phyloP scores from a whole-genome alignment of 2,797 vertebrate species.

The Cyclura pinguis region DNA sequence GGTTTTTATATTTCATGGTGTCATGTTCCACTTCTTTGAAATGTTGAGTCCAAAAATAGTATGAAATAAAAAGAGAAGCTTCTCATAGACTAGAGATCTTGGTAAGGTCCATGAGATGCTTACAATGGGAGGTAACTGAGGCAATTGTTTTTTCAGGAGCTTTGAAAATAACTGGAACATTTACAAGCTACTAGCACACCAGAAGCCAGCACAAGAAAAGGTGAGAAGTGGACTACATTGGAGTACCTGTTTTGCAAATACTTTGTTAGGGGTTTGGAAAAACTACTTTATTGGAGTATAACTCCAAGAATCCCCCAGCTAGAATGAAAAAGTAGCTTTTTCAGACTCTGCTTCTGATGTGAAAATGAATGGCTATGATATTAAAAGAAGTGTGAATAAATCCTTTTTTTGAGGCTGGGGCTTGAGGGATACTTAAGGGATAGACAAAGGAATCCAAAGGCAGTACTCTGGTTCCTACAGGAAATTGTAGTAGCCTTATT shows the following conservation, averaged over 20 bases:
- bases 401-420: neutral
- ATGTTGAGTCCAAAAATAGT: neutral
- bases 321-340: too few species aligned
- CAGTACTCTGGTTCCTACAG: neutral
- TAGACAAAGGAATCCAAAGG: neutral
- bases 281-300: too few species aligned
- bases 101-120: neutral
- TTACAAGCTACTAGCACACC: constrained; percentile 90
- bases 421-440: neutral
- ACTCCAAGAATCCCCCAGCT: too few species aligned
- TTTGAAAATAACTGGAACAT: constrained; percentile 98
- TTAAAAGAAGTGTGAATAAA: neutral
- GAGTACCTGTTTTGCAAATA: neutral
- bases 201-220: constrained; percentile 84
- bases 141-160: constrained; percentile 83
- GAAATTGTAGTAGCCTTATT: neutral
- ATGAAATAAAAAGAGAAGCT: neutral
- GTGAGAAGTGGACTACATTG: constrained; percentile 70
- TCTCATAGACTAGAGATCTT: neutral
- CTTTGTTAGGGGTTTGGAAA: neutral
- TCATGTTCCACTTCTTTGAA: neutral
- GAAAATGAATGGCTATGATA: neutral
- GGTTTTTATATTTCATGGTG: neutral
- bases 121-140: neutral
- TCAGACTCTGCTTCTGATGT: too few species aligned